Percentiles rank a stretch among this genome's conserved stretches.
Evolutionary conservation across 2,113 vertebrate species (phyloP).

Genomic region (Cyprinodon variegatus): DNA sequence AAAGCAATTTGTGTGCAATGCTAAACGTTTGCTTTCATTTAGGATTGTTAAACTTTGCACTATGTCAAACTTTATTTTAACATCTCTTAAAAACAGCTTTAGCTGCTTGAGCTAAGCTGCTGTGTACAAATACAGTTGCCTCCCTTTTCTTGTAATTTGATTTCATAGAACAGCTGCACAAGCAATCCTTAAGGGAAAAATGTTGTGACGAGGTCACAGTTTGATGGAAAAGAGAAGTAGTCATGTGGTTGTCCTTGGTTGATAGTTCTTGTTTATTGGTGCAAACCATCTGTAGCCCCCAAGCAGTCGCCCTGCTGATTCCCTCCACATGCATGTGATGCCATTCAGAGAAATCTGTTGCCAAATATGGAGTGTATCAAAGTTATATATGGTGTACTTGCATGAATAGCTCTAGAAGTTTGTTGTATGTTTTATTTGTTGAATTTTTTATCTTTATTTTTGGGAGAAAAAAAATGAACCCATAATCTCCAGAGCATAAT

Average conservation of each 20-base stretch:
- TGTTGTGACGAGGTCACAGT: constrained; percentile 2
- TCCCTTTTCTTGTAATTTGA: constrained; percentile 7
- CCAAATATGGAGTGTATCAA: neutral
- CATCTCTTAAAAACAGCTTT: neutral
- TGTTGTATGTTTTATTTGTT: too few species aligned
- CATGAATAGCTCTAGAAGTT: neutral
- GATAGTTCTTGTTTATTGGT: constrained; percentile 38
- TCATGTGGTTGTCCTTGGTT: constrained; percentile 26
- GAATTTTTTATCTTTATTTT: too few species aligned
- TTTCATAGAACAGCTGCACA: constrained; percentile 1
- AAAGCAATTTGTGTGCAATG: too few species aligned
- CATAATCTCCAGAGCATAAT: too few species aligned
- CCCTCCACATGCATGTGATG: constrained; percentile 40
- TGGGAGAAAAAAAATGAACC: neutral
- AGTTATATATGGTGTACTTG: neutral
- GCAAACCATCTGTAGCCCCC: constrained; percentile 29
- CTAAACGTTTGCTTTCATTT: too few species aligned
- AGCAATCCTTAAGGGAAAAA: neutral
- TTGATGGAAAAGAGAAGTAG: neutral
- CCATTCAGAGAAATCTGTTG: constrained; percentile 10
- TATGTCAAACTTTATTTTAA: neutral
- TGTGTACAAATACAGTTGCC: neutral
- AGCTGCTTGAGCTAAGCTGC: neutral
- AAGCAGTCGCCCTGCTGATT: constrained; percentile 10
- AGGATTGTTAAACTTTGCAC: too few species aligned